Evolutionary conservation across 2,888 invertebrate genomes (phyloP).

Genomic region (Lithophane semibrunnea): DNA sequence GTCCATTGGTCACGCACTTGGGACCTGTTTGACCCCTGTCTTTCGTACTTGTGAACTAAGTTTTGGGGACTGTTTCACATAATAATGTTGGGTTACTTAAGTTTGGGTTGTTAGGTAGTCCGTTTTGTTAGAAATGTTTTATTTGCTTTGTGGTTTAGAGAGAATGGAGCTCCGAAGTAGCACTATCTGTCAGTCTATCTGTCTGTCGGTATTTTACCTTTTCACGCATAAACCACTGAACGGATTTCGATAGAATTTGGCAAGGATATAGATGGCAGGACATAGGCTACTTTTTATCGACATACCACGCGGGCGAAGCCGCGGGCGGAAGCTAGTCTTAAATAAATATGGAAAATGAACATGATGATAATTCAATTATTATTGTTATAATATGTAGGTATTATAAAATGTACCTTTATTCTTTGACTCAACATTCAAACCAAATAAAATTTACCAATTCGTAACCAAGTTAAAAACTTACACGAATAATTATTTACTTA

Average conservation of each 20-base stretch:
- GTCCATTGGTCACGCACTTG: slow-evolving; percentile 51
- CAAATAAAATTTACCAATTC: neutral
- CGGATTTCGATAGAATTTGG: too few species aligned
- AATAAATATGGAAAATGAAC: neutral
- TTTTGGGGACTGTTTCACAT: slow-evolving; percentile 37
- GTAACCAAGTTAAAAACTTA: neutral
- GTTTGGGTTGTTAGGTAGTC: neutral
- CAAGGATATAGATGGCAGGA: too few species aligned
- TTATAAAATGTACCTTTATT: neutral
- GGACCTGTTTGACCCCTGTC: slow-evolving; percentile 41
- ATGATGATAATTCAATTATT: neutral
- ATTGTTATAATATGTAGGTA: neutral
- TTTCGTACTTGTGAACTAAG: slow-evolving; percentile 29
- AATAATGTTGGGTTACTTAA: slow-evolving; percentile 14
- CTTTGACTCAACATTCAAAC: neutral
- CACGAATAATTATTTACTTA: neutral
- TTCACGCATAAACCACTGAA: too few species aligned
- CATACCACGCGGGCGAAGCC: too few species aligned
- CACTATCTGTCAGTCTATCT: too few species aligned
- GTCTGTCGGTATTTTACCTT: too few species aligned
- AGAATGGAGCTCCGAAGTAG: neutral
- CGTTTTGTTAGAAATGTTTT: neutral
- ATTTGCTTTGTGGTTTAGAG: neutral
- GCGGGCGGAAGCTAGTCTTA: too few species aligned
- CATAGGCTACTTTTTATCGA: too few species aligned